These are phyloP conservation scores for Digitonthophagus gazella DNA, from an alignment of 2,888 invertebrate genomes.

Conservation along the genomic window DNA sequence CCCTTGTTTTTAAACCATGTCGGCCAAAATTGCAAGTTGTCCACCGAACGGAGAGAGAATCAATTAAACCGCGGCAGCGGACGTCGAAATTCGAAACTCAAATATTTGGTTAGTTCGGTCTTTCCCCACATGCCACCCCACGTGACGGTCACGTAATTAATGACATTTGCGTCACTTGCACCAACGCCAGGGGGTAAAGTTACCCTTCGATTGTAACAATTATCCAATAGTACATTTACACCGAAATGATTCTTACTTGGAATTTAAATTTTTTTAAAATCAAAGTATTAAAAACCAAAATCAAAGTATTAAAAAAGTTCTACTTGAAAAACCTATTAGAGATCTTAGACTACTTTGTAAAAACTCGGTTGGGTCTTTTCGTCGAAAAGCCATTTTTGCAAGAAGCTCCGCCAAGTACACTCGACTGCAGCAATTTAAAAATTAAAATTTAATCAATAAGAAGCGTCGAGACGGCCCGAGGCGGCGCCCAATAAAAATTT, in stretches of 20 bases:
- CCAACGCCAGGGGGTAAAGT: no score
- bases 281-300: no score
- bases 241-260: no score
- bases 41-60: not conserved
- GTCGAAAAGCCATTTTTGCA: not conserved
- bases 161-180: no score
- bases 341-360: no score
- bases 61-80: not conserved
- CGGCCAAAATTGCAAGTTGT: not conserved
- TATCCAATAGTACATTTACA: no score
- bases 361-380: no score
- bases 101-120: not conserved
- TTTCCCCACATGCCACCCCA: not conserved
- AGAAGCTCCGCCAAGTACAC: not conserved
- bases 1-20: not conserved
- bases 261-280: no score
- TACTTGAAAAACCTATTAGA: no score
- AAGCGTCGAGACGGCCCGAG: not conserved
- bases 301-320: no score
- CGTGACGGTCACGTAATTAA: not conserved
- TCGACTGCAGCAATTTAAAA: not conserved
- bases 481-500: not conserved
- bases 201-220: no score
- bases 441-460: not conserved
- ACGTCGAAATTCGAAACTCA: not conserved